phyloP scores from a whole-genome alignment of 2,888 invertebrate genomes.

The Hedya salicella region DNA sequence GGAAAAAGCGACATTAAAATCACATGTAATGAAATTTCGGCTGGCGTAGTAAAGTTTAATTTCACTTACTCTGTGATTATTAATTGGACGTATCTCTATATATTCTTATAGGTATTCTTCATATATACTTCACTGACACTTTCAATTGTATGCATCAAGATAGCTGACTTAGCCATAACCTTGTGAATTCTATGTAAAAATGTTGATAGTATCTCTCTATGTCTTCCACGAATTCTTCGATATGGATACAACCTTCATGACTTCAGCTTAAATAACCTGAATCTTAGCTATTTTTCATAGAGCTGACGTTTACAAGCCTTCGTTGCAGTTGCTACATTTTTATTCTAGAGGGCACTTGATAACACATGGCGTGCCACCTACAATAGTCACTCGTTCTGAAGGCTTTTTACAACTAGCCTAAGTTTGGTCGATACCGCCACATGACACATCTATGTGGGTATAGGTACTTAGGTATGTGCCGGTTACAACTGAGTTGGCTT shows the following conservation, averaged over 20 bases:
- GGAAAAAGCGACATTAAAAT: too few species aligned
- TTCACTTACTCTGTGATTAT: too few species aligned
- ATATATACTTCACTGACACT: neutral
- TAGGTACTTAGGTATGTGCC: constrained; percentile 13
- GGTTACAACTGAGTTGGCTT: neutral
- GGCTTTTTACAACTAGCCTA: constrained; percentile 26
- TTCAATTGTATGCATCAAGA: neutral
- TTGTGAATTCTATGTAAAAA: neutral
- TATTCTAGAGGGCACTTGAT: neutral
- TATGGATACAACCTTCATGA: neutral
- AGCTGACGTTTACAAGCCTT: neutral
- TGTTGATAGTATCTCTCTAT: neutral
- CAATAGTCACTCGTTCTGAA: constrained; percentile 28
- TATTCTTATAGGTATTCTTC: too few species aligned
- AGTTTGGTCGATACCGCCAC: constrained; percentile 75
- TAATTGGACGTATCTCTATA: too few species aligned
- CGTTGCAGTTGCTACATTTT: neutral
- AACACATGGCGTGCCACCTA: constrained; percentile 14
- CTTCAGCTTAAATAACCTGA: neutral
- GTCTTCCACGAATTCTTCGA: neutral
- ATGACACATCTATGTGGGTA: constrained; percentile 24
- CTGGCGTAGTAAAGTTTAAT: too few species aligned
- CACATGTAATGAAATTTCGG: too few species aligned
- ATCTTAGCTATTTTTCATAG: neutral
- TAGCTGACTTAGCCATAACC: neutral